Base-by-base conservation (phyloP, 2,888 invertebrate species). In the Andrena bucephala region DNA sequence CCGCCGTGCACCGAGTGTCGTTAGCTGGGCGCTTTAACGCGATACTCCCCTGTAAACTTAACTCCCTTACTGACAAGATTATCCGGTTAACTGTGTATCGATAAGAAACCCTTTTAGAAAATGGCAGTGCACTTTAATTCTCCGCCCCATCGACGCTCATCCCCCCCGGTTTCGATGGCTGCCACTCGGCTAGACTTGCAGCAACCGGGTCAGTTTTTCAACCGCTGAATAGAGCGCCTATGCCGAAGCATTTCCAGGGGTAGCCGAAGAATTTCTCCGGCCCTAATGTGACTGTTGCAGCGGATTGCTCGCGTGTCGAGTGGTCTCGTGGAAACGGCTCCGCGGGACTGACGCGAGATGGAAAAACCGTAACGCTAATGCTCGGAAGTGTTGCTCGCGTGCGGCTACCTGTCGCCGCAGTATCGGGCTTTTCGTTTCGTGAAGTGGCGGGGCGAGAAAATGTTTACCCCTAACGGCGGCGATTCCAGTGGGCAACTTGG, bases 31-130 rank as follows among this genome's bases (percentile, higher is more conserved):
- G 50, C 20, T 78, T 81, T 72, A 63, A 67, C 36, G 78, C 42
- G 63, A 77, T 50, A 72, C 50, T 72, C 62, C 33, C 50, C 36
- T 36, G 72, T 73, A 68, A 81, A 68, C 68, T 62, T 67, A 77
- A 81, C 77, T 77, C 54, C 54, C 42, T 48, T 33, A 36, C 52
- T 10, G 29, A 10, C 52, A 24, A 62, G 77, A 77, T 77, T 77
- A 77, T 63, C 62, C 72, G 36, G 77, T 76, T 79, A 76, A 69
- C 68, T n/a, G 33, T 7, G 69, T 70, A 70, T 77, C 80, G 77
- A 80, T 77, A 62, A 66, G 77, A 50, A 71, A 60, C 65, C 24
- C 54, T 54, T 62, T 65, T 24, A 50, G 68, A 79, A 36, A 68
- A 48, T 52, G 52, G 50, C 31, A 20, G 52, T 10, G 10, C 27